phyloP scores from a whole-genome alignment of 2,888 invertebrate species.

The Cataglyphis cursor region DNA sequence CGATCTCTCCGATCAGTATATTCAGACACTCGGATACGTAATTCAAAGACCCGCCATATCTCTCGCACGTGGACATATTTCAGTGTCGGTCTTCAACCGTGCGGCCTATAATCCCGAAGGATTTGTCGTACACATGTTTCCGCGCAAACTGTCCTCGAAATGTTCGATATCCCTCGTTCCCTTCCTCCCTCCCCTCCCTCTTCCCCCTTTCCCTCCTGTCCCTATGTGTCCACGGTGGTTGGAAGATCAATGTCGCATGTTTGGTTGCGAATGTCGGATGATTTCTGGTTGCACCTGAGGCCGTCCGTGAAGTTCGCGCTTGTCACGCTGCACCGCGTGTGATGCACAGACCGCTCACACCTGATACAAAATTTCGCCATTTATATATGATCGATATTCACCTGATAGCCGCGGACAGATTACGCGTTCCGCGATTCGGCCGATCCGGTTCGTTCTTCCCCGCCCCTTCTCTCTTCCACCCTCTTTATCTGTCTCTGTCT shows the following conservation, averaged over 20 bases:
- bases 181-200: neutral
- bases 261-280: conserved; percentile 79
- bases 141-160: conserved; percentile 84
- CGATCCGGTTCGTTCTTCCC: conserved; percentile 37
- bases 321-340: conserved; percentile 41
- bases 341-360: conserved; percentile 45
- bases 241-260: conserved; percentile 83
- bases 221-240: conserved; percentile 69
- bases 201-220: neutral
- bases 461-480: conserved; percentile 39
- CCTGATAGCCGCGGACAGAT: conserved; percentile 53
- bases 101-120: conserved; percentile 84
- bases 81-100: conserved; percentile 80
- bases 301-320: conserved; percentile 78
- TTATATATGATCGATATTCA: conserved; percentile 57
- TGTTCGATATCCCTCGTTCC: conserved; percentile 80
- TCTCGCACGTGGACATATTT: conserved; percentile 82
- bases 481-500: conserved; percentile 38
- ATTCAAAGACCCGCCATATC: conserved; percentile 82
- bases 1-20: conserved; percentile 62
- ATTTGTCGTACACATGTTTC: conserved; percentile 86
- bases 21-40: conserved; percentile 74
- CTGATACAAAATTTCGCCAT: conserved; percentile 54
- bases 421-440: conserved; percentile 46
- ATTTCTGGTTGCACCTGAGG: conserved; percentile 83